Percentiles rank a stretch among this genome's conserved stretches.
Conservation (phyloP, 2,113 vertebrate genomes). For the Natator depressus region DNA sequence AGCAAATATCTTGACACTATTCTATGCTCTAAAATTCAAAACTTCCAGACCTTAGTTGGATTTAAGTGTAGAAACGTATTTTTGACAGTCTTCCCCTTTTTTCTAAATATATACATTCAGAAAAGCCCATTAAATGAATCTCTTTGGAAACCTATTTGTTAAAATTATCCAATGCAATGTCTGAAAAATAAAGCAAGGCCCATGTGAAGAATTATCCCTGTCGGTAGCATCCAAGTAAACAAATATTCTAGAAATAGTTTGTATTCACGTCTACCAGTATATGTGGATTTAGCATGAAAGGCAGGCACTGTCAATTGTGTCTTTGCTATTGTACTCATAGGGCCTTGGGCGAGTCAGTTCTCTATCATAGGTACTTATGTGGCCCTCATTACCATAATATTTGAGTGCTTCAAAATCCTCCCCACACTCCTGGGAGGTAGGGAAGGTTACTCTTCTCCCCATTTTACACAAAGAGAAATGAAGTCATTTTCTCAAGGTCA, state of each 20-base stretch:
- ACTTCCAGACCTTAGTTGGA: neutral
- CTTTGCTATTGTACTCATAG: neutral
- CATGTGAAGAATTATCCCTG: rapidly evolving
- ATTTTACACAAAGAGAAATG: neutral
- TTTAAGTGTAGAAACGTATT: neutral
- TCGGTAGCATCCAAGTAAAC: neutral
- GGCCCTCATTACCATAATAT: neutral
- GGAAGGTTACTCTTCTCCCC: neutral
- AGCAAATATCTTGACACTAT: neutral
- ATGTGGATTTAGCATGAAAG: neutral
- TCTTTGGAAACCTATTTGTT: neutral
- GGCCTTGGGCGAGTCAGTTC: neutral
- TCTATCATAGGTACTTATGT: rapidly evolving
- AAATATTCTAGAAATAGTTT: neutral
- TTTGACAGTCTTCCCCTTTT: neutral
- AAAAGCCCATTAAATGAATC: neutral
- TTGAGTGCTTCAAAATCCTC: neutral
- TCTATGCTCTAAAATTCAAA: neutral
- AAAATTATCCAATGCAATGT: neutral
- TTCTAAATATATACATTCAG: neutral
- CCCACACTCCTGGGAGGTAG: neutral
- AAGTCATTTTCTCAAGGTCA: too few relatives aligned
- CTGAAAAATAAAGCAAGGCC: neutral
- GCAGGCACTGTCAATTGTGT: neutral
- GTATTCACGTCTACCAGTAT: neutral